Base-by-base conservation (phyloP, 2,797 vertebrate genomes). In the Lutjanus campechanus region DNA sequence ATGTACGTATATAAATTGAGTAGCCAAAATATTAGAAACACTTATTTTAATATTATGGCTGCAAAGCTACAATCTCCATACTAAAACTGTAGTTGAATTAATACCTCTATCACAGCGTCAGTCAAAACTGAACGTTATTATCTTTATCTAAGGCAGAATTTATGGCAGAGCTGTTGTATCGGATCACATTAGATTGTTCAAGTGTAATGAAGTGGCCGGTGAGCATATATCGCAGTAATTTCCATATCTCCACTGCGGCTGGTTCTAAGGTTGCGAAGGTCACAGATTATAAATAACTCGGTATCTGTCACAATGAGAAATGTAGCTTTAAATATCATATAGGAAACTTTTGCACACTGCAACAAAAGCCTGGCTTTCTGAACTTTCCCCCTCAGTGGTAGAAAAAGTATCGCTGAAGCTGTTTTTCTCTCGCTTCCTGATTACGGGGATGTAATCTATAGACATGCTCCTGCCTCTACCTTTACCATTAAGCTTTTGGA, bases 401-500 rank as follows among this genome's bases (percentile, higher is more conserved):
- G 46, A 6, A 55, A 62, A 60, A 55, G n/a, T 49, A 50, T 29
- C 53, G 61, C 61, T 65, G 4, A 62, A 36, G 54, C 43, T 55
- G 60, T 76, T 85, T 76, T 77, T 44, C 59, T 74, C 69, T 3
- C 41, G 25, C 15, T 65, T 67, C 20, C 69, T 81, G 61, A 85
- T 76, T 67, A 76, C 68, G 47, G 12, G 51, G 19, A 79, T 77
- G 54, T 69, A 63, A 77, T 85, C 78, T 72, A 54, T 25, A 76
- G 22, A 70, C 59, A 36, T 55, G 46, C 53, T 77, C n/a, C 67
- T 67, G 58, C 69, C 20, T 72, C 61, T 77, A 81, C 69, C 62
- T 85, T 69, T 69, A 58, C 40, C 20, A 44, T 82, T 69, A 68
- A 76, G 56, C 72, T 62, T 47, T n/a, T 59, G 59, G 65, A 76